These are phyloP conservation scores for Spodoptera exigua DNA, from an alignment of 2,888 invertebrate genomes.

Conservation along the genomic window DNA sequence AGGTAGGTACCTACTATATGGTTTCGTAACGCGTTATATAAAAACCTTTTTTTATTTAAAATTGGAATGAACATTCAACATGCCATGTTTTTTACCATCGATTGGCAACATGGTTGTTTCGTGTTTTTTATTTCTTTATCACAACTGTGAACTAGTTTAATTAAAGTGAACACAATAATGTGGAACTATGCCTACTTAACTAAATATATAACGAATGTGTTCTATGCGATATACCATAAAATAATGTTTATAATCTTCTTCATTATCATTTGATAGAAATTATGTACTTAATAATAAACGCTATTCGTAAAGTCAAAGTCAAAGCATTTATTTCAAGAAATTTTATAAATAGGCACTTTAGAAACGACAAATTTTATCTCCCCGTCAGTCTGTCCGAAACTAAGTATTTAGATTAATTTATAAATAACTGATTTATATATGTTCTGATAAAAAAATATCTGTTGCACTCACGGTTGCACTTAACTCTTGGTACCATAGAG, in stretches of 20 bases:
- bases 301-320: no score
- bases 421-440: no score
- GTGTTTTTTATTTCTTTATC: slow-evolving; percentile 30
- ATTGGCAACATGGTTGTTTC: slow-evolving; percentile 34
- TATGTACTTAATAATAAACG: no score
- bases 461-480: slow-evolving; percentile 2
- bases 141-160: slow-evolving; percentile 36
- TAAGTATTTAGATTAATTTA: no score
- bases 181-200: background rate
- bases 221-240: no score
- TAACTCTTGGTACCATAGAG: slow-evolving; percentile 28
- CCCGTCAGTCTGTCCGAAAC: no score
- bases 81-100: slow-evolving; percentile 37
- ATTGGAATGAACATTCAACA: slow-evolving; percentile 34
- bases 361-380: no score
- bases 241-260: no score
- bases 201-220: background rate
- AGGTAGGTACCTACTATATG: slow-evolving; percentile 10
- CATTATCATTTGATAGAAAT: no score
- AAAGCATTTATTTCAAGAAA: no score
- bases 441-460: no score
- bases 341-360: no score
- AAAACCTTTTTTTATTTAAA: slow-evolving; percentile 42
- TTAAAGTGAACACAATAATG: slow-evolving; percentile 10
- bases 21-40: slow-evolving; percentile 34